phyloP scores from a whole-genome alignment of 2,797 vertebrate species.

The Sardinella longiceps region DNA sequence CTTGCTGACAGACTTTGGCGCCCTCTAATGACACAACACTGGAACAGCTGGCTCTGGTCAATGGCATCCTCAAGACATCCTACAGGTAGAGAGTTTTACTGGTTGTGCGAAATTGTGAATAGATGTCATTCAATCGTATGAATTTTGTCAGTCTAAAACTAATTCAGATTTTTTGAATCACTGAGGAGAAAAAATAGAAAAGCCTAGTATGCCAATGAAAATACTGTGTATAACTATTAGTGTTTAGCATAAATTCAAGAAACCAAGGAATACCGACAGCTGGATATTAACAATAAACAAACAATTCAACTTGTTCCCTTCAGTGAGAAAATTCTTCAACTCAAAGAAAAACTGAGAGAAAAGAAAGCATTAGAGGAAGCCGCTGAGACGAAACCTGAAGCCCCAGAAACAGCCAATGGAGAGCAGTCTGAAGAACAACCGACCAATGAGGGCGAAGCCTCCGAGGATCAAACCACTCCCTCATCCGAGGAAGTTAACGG shows the following conservation, averaged over 20 bases:
- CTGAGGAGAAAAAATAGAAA: too few relatives aligned
- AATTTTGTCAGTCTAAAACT: too few relatives aligned
- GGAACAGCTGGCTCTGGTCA: constrained; percentile 80
- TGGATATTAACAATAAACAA: background rate
- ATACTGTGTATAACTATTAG: too few relatives aligned
- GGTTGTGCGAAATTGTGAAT: too few relatives aligned
- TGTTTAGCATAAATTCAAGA: too few relatives aligned
- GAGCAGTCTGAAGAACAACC: constrained; percentile 10
- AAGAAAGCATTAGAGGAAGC: constrained; percentile 65
- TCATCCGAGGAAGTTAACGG: background rate
- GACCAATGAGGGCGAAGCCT: constrained; percentile 5
- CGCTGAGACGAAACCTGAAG: constrained; percentile 59
- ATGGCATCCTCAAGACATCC: constrained; percentile 73
- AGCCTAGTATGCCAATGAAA: too few relatives aligned
- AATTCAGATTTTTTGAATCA: too few relatives aligned
- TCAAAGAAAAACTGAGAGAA: constrained; percentile 73
- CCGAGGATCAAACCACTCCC: constrained; percentile 18
- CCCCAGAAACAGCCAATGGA: constrained; percentile 20
- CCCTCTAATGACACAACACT: constrained; percentile 70
- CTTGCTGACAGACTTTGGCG: constrained; percentile 68
- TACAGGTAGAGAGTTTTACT: constrained; percentile 63
- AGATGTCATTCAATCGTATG: too few relatives aligned
- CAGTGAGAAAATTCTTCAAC: constrained; percentile 47
- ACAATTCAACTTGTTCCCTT: background rate
- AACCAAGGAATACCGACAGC: background rate